Evolutionary conservation across 2,113 vertebrate species (phyloP).

Genomic region (Alaudala cheleensis): DNA sequence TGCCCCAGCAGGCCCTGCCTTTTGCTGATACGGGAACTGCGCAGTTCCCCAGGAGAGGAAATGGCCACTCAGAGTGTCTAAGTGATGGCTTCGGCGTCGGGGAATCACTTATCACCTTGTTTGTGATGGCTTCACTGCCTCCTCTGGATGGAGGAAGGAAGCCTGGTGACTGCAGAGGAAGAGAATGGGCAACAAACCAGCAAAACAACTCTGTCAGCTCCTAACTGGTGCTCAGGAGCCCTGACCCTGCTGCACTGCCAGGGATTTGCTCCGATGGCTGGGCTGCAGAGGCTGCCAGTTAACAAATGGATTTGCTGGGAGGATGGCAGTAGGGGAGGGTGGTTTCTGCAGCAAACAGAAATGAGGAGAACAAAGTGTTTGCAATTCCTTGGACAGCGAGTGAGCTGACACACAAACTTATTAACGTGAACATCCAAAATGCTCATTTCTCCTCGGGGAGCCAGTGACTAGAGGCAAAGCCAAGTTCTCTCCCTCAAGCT

Average conservation of each 20-base stretch:
- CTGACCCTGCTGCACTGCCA: neutral
- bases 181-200: neutral
- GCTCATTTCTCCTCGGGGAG: constrained; percentile 1
- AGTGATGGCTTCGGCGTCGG: neutral
- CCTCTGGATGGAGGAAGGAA: constrained; percentile 10
- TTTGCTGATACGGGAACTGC: neutral
- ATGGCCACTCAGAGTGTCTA: neutral
- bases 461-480: constrained; percentile 13
- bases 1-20: neutral
- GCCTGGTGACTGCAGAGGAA: neutral
- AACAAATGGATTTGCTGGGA: neutral
- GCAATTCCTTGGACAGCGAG: neutral
- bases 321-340: neutral
- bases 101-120: neutral
- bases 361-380: neutral
- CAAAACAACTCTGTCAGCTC: neutral
- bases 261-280: neutral
- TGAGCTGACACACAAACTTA: constrained; percentile 1
- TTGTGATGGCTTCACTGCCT: neutral
- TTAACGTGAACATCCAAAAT: constrained; percentile 29
- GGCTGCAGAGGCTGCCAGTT: neutral
- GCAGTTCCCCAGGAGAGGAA: neutral
- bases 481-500: constrained; percentile 21
- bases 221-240: neutral
- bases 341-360: neutral